Conservation (phyloP, 2,888 invertebrate genomes). For the Ochropleura plecta region DNA sequence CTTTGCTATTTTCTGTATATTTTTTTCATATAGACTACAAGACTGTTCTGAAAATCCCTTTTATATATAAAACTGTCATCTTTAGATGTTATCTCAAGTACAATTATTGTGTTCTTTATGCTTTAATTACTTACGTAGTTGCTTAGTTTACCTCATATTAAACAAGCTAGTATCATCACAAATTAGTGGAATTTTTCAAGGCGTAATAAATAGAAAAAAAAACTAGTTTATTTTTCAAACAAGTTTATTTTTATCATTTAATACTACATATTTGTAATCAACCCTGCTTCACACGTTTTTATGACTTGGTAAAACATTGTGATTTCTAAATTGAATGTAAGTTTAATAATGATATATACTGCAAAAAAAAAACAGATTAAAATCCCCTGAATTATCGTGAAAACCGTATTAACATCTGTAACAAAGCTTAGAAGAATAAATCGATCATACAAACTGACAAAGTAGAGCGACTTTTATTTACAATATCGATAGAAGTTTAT, state of each 20-base stretch:
- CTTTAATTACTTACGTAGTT: conserved; percentile 29
- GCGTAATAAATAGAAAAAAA: conserved; percentile 37
- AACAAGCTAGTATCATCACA: conserved; percentile 16
- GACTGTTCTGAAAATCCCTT: neutral
- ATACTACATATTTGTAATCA: neutral
- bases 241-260: neutral
- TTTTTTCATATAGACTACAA: conserved; percentile 12
- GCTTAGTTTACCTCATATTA: conserved; percentile 1
- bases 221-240: conserved; percentile 4
- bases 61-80: conserved; percentile 59
- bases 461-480: neutral
- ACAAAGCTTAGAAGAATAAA: neutral
- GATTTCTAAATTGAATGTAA: neutral
- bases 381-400: neutral
- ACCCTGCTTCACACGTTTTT: neutral
- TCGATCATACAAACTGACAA: neutral
- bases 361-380: too few relatives aligned
- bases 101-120: conserved; percentile 31
- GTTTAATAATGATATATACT: neutral
- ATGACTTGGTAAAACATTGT: neutral
- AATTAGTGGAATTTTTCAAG: conserved; percentile 40
- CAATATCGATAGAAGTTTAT: neutral
- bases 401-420: neutral
- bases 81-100: conserved; percentile 57
- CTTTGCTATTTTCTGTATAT: neutral